Evolutionary conservation across 2,888 invertebrate genomes (phyloP).

Genomic region (Nasonovia ribisnigri): DNA sequence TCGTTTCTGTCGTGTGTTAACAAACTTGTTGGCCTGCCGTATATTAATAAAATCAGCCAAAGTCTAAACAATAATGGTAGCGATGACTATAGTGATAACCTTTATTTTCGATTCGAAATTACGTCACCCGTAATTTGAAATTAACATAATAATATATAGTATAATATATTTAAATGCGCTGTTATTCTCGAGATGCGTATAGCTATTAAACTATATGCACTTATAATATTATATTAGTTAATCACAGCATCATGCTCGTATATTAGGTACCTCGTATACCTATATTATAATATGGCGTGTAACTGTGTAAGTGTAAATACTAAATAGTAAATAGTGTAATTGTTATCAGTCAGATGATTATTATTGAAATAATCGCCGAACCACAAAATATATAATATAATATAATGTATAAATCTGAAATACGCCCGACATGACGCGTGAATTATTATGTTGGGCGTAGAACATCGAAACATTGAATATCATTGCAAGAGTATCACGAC

Average conservation of each 20-base stretch:
- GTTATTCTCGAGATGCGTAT: neutral
- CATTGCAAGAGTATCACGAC: neutral
- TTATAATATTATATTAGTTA: neutral
- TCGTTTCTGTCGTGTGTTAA: neutral
- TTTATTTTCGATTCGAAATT: conserved; percentile 18
- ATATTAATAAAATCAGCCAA: neutral
- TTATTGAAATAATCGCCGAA: neutral
- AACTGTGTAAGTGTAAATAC: neutral
- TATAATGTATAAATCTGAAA: neutral
- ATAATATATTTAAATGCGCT: neutral
- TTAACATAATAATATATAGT: neutral
- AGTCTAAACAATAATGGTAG: neutral
- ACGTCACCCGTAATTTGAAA: neutral
- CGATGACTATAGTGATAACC: neutral
- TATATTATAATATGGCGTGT: no score
- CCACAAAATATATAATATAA: neutral
- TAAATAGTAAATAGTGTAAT: neutral
- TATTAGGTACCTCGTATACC: neutral
- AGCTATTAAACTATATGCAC: no score
- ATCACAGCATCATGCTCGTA: neutral
- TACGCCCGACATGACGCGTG: neutral
- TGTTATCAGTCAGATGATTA: neutral
- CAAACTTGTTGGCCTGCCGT: neutral
- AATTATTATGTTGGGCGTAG: neutral
- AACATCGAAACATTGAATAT: neutral